Percentiles rank a stretch among this genome's conserved stretches.
Evolutionary conservation across 1,140 invertebrate species (phyloP).

Genomic region (Geopemphigus sp.): DNA sequence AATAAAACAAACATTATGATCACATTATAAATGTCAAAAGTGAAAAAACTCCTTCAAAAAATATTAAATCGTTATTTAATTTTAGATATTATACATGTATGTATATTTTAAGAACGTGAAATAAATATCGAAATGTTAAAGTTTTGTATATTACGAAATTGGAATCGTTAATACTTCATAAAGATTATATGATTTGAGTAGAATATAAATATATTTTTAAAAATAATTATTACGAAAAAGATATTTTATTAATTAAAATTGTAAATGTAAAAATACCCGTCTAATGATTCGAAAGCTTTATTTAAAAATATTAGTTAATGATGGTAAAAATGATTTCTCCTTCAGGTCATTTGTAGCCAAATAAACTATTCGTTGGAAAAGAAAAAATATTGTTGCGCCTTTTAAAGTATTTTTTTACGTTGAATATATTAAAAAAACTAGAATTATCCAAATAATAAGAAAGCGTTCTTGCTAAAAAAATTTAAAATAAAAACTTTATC

Average conservation of each 20-base stretch:
- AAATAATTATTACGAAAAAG: no score
- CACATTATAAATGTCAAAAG: no score
- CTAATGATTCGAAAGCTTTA: neutral
- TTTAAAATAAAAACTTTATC: neutral
- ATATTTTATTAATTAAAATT: no score
- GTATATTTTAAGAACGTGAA: no score
- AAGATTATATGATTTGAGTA: neutral
- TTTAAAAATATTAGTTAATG: neutral
- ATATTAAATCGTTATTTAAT: no score
- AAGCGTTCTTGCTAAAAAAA: neutral
- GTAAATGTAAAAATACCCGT: neutral
- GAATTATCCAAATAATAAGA: neutral
- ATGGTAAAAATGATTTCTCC: neutral
- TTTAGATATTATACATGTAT: no score
- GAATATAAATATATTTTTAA: neutral
- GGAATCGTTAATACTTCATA: no score
- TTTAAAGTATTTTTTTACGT: neutral
- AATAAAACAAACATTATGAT: no score
- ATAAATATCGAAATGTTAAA: no score
- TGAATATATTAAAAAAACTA: conserved; percentile 1
- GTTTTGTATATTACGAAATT: no score
- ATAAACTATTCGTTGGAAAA: neutral
- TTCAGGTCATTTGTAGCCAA: neutral
- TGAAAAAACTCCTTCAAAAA: no score
- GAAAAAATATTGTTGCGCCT: neutral